A percentile compares a stretch with the other conserved stretches of the same genome.
Evolutionary conservation across 2,113 vertebrate species (phyloP).

Genomic region (Romanogobio albipinnatus): DNA sequence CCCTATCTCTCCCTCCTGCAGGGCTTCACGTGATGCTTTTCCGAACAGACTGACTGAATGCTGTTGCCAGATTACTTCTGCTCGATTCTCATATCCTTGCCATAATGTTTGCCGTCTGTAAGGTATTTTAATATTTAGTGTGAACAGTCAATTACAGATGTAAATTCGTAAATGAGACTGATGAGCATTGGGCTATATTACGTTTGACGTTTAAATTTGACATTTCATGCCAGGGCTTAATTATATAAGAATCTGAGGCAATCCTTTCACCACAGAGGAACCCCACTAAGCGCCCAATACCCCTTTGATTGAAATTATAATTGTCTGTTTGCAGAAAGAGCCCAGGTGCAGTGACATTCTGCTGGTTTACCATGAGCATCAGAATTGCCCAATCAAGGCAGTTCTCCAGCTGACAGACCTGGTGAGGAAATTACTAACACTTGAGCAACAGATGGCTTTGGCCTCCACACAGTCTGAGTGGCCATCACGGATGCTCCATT

Average conservation of each 20-base stretch:
- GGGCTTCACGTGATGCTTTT: slow-evolving; percentile 1
- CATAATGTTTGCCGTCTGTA: slow-evolving; percentile 2
- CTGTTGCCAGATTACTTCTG: slow-evolving; percentile 9
- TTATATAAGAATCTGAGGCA: slow-evolving; percentile 51
- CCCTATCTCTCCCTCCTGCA: slow-evolving; percentile 17
- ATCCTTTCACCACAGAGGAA: slow-evolving; percentile 39
- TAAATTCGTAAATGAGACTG: slow-evolving; percentile 45
- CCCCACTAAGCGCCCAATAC: slow-evolving; percentile 47
- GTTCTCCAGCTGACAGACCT: slow-evolving; percentile 58
- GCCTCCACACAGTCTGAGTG: slow-evolving; percentile 44
- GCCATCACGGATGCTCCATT: slow-evolving; percentile 40
- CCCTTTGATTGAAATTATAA: slow-evolving; percentile 58
- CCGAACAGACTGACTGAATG: background rate
- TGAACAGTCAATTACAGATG: slow-evolving; percentile 28
- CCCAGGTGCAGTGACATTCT: slow-evolving; percentile 59
- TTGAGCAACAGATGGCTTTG: slow-evolving; percentile 60
- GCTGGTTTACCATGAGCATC: slow-evolving; percentile 53
- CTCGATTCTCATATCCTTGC: slow-evolving; percentile 17
- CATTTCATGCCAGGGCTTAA: slow-evolving; percentile 49
- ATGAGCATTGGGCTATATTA: slow-evolving; percentile 18
- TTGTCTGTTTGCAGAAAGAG: slow-evolving; percentile 56
- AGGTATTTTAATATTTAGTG: background rate
- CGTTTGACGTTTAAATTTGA: slow-evolving; percentile 27
- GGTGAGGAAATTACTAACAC: slow-evolving; percentile 59
- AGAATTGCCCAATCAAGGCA: slow-evolving; percentile 60